Evolutionary conservation across 2,797 vertebrate species (phyloP), one percentile per base, ranked within the genome.

Genomic region (Pempheris klunzingeri): DNA sequence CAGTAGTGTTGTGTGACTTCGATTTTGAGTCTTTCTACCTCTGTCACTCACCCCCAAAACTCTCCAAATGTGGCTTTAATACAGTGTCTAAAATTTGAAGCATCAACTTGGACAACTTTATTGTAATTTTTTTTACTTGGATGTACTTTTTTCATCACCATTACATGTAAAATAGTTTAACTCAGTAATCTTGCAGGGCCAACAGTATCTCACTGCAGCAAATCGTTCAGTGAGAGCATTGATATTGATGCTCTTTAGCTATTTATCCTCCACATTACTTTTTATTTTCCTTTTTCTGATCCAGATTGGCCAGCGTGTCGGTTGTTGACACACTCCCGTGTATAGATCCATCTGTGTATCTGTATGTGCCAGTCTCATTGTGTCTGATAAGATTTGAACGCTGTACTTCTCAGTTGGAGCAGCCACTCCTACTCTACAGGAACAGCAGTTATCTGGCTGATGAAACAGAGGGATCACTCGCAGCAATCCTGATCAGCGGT

Each of bases 371-470:
- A 12, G 4, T 22, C 9, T 14, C 43, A 0, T 32, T 30, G 46
- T 34, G 61, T 10, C n/a, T n/a, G n/a, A n/a, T n/a, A n/a, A n/a
- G n/a, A n/a, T n/a, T n/a, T n/a, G n/a, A n/a, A n/a, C n/a, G n/a
- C 28, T 36, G 69, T 57, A 55, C 60, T 14, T 70, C 22, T 63
- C 54, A n/a, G 59, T 4, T 3, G 69, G 65, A 77, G 54, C 46
- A 63, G 50, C 73, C 39, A 7, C 58, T 46, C 0, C 41, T 68
- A 64, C 71, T 68, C 76, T 11, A 14, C 74, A 44, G 74, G 57
- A 76, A 49, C 55, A 71, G 43, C 55, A 68, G 52, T 72, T 63
- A 53, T 49, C 53, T 54, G 71, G 65, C 71, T 86, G 74, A 77
- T 67, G 67, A 83, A 83, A 78, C 71, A n/a, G 30, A 43, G 38